Conservation (phyloP, 2,888 invertebrate species). For the Clostera curtula region DNA sequence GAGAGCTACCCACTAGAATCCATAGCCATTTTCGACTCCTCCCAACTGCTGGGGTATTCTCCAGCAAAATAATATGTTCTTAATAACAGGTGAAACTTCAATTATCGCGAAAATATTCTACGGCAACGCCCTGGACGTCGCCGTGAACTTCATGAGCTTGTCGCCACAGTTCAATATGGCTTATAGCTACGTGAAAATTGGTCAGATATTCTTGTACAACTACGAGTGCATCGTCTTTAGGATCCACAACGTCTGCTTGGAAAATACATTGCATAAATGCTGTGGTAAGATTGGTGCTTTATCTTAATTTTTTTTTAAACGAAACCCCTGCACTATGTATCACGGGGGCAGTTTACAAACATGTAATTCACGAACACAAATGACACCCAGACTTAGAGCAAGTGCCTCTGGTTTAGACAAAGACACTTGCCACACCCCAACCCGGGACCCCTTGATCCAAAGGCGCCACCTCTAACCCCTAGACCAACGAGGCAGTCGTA, state of each 20-base stretch:
- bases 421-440: not conserved
- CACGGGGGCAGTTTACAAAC: too few species aligned
- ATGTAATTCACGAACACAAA: too few species aligned
- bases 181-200: constrained; percentile 50
- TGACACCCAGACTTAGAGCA: too few species aligned
- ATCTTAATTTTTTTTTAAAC: not conserved
- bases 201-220: constrained; percentile 50
- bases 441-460: not conserved
- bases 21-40: too few species aligned
- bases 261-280: constrained; percentile 48
- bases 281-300: too few species aligned
- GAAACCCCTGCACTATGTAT: too few species aligned
- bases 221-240: constrained; percentile 47
- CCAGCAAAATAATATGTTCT: too few species aligned
- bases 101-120: constrained; percentile 47
- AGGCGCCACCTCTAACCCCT: too few species aligned
- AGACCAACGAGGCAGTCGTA: too few species aligned
- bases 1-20: too few species aligned
- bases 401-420: too few species aligned
- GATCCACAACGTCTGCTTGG: constrained; percentile 34
- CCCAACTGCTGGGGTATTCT: too few species aligned
- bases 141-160: constrained; percentile 39
- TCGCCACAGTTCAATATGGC: constrained; percentile 63
- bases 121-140: constrained; percentile 35
- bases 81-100: constrained; percentile 48